Conservation (phyloP, 2,888 invertebrate species). For the Conus canariensis region DNA sequence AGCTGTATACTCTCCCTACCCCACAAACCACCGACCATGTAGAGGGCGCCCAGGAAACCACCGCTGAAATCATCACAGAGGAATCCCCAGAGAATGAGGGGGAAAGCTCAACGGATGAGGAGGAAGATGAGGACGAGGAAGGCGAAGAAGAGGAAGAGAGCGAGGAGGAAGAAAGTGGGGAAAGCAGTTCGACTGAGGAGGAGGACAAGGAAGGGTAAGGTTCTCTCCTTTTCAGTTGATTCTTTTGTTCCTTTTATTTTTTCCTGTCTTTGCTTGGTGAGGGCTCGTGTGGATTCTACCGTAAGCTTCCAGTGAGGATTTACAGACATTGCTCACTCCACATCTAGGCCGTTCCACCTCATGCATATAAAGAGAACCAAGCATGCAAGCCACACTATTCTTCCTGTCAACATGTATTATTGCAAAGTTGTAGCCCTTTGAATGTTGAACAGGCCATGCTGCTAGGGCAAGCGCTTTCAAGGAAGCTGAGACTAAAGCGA, state of each 20-base stretch:
- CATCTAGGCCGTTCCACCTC: too few relatives aligned
- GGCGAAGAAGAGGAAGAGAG: not conserved
- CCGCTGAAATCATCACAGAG: not conserved
- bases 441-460: too few relatives aligned
- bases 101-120: not conserved
- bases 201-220: constrained; percentile 8
- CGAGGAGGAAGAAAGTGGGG: not conserved
- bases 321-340: too few relatives aligned
- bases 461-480: too few relatives aligned
- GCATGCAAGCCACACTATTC: not conserved
- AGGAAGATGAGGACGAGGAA: not conserved
- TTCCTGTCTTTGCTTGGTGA: too few relatives aligned
- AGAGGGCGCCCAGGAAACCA: not conserved
- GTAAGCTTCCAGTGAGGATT: too few relatives aligned
- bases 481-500: too few relatives aligned
- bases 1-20: not conserved
- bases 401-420: not conserved
- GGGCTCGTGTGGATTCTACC: too few relatives aligned
- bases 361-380: too few relatives aligned
- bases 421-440: too few relatives aligned
- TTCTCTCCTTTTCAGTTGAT: too few relatives aligned
- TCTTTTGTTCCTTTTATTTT: too few relatives aligned
- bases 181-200: not conserved
- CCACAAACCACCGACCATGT: not conserved
- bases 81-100: not conserved